Evolutionary conservation across 1,140 invertebrate species (phyloP).

Genomic region (Drosophila teissieri): DNA sequence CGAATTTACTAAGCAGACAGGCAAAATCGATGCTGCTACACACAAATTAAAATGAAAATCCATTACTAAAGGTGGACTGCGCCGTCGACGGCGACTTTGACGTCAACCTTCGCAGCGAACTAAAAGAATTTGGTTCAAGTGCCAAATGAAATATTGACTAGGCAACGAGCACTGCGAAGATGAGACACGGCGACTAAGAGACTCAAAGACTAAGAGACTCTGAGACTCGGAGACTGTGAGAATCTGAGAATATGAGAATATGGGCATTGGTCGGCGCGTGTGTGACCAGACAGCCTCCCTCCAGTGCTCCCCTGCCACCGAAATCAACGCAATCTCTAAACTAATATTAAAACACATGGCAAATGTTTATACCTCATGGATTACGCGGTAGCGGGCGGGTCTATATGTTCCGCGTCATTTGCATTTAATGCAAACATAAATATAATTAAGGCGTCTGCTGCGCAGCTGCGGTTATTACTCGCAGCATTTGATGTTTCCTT

Average conservation of each 20-base stretch:
- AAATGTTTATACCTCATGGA: slow-evolving; percentile 60
- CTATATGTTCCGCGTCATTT: slow-evolving; percentile 11
- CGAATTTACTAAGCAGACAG: slow-evolving; percentile 21
- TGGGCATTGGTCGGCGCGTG: slow-evolving; percentile 42
- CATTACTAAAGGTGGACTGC: slow-evolving; percentile 35
- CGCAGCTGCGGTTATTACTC: not conserved
- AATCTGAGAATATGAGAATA: slow-evolving; percentile 20
- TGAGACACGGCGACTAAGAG: slow-evolving; percentile 18
- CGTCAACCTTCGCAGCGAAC: slow-evolving; percentile 70
- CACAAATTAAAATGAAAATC: slow-evolving; percentile 22
- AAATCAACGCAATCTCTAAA: slow-evolving; percentile 41
- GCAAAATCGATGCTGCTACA: slow-evolving; percentile 11
- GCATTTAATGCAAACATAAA: slow-evolving; percentile 29
- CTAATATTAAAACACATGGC: slow-evolving; percentile 57
- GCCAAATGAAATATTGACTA: slow-evolving; percentile 83
- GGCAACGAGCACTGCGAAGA: slow-evolving; percentile 56
- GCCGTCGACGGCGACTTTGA: slow-evolving; percentile 13
- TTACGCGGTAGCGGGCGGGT: slow-evolving; percentile 14
- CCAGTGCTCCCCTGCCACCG: not conserved
- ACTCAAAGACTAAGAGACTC: not conserved
- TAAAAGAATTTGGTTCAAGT: slow-evolving; percentile 82
- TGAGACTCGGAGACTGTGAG: slow-evolving; percentile 15
- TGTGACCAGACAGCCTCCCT: slow-evolving; percentile 41
- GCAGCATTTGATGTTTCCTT: not conserved
- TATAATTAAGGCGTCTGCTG: slow-evolving; percentile 26